Evolutionary conservation across 2,888 invertebrate genomes (phyloP), one percentile per base, ranked within the genome.

Genomic region (Microplitis deprimator): DNA sequence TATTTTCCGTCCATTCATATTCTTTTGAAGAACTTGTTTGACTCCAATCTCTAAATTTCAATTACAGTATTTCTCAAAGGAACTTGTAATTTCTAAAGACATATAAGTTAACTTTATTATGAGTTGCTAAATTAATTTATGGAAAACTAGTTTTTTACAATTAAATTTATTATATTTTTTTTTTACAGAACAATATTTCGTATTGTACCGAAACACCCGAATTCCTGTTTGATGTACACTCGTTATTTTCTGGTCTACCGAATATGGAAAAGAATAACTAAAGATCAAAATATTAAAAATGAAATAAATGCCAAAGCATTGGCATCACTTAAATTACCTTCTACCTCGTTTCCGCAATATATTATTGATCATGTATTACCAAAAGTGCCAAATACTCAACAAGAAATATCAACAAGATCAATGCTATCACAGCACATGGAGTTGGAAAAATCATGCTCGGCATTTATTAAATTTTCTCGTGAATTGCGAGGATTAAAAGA

Each of bases 191-290:
- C 88, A 83, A 81, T 89, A 79, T 83, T 88, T 72, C 85, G 84
- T 78, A 84, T 77, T 75, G 80, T 87, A 79, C 85, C 85, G 7
- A 64, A 79, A 6, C 84, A 85, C 78, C 88, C 89, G 61, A 81
- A 83, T 81, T 82, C 80, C 84, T 84, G 77, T 77, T 77, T 76
- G 83, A 87, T 81, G 86, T 90, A 88, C 79, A 84, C 87, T 77
- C 86, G 89, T 67, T 89, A 87, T 75, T 83, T 90, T 78, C 85
- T 90, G 38, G 84, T 85, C 68, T 89, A 87, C 82, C 85, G 87
- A 76, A 83, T 89, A 59, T 89, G 89, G 89, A 88, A 86, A 77
- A 87, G 86, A 78, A 82, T 89, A 60, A 88, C 87, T 80, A 85
- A 80, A 59, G 85, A 86, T 75, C 80, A 81, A 20, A 82, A 83